Conservation (phyloP, 2,113 vertebrate species). For the Australoheros scitulus region DNA sequence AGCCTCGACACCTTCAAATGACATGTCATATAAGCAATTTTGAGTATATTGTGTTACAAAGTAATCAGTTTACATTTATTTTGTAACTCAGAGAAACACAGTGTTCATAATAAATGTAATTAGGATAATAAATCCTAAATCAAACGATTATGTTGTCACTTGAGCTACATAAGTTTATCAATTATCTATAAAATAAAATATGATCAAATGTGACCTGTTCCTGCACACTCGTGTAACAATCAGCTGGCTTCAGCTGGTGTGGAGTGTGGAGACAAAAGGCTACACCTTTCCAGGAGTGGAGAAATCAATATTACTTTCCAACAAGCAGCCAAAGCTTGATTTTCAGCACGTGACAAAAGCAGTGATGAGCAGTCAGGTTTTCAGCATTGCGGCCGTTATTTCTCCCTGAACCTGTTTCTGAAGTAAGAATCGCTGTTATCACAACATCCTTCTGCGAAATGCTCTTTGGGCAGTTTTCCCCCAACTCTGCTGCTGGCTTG, state of each 20-base stretch:
- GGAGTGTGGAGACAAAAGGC: background rate
- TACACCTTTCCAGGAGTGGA: background rate
- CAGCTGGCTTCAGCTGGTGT: background rate
- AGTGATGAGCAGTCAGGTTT: background rate
- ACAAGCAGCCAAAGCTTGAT: background rate
- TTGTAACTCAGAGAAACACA: background rate
- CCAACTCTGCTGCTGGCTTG: background rate
- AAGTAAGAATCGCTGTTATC: background rate
- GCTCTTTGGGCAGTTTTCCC: background rate
- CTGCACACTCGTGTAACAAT: background rate
- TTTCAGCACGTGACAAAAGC: background rate
- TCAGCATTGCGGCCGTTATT: background rate
- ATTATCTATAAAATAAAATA: background rate
- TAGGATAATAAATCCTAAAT: background rate
- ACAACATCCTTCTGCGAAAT: background rate
- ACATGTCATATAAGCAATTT: background rate
- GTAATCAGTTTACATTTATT: background rate
- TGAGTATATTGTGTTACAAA: background rate
- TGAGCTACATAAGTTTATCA: background rate
- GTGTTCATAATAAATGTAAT: background rate
- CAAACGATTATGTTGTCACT: background rate
- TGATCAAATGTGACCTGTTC: background rate
- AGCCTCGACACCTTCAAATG: background rate
- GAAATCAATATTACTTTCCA: conserved; percentile 4
- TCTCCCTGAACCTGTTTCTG: background rate